Base-by-base conservation (phyloP, 2,113 vertebrate genomes). In the Odocoileus virginianus region DNA sequence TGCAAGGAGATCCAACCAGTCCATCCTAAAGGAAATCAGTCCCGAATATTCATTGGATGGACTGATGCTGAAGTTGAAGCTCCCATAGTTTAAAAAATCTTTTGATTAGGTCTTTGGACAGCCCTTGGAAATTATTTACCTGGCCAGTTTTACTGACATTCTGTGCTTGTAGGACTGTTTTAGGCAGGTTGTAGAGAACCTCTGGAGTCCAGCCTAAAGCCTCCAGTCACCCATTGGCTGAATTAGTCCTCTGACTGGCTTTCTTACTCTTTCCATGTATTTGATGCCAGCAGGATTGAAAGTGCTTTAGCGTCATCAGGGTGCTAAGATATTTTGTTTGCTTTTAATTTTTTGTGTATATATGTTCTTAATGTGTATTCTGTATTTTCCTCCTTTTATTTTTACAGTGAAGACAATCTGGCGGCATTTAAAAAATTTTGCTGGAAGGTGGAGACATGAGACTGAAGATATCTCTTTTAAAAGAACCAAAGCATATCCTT, bases 401-500 rank as follows among this genome's bases (percentile, higher is more conserved):
- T 98, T 97, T 97, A 61, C 94, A 98, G 96, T 76, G 87, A 89
- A 84, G 89, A 76, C 43, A 97, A 21, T 13, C 93, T 94, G 94
- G 91, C 86, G 36, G 17, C 58, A 57, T 94, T 95, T 96, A 28
- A 88, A 84, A 74, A 28, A 58, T 71, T 95, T 84, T 85, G 47
- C 87, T 95, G 79, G 21, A 94, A 89, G 50, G 96, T 96, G 85
- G 82, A 98, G 88, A 95, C 93, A 99, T 99, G 99, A 99, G 99
- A 94, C 98, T 99, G 97, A 99, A 99, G 98, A 99, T 99, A 88
- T 99, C 99, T 6, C 98, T 99, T 97, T 98, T 99, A 79, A 99
- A 99, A 98, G 99, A 99, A 98, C 99, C 99, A n/a, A 99, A 99
- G 96, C 99, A 99, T 99, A 99, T 99, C 99, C 99, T 99, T 99